Percentiles rank a stretch among this genome's conserved stretches.
Conservation (phyloP, 64 coral and sea anemone genomes). For the Acropora yongei region DNA sequence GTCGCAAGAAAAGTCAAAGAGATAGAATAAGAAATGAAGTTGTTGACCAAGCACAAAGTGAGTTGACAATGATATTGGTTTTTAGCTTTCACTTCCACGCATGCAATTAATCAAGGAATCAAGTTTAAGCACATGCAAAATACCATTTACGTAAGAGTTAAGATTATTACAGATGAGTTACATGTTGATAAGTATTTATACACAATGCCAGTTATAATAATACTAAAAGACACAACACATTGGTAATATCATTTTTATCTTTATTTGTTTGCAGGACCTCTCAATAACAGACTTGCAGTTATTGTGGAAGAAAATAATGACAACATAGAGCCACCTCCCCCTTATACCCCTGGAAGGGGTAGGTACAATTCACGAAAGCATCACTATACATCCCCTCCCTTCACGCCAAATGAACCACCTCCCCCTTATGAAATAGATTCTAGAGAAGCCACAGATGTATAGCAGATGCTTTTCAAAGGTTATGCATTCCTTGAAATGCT, state of each 20-base stretch:
- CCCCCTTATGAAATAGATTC: conserved; percentile 85
- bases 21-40: conserved; percentile 58
- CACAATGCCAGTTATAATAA: too few species aligned
- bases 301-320: conserved; percentile 79
- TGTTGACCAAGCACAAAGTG: conserved; percentile 55
- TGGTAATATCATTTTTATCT: background rate
- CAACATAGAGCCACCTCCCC: conserved; percentile 82
- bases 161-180: too few species aligned
- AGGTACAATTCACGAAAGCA: conserved; percentile 35
- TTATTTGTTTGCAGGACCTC: conserved; percentile 49
- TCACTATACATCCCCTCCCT: conserved; percentile 31
- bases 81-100: too few species aligned
- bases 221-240: too few species aligned
- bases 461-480: background rate
- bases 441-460: conserved; percentile 87
- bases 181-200: too few species aligned
- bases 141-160: too few species aligned
- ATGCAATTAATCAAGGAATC: too few species aligned
- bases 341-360: conserved; percentile 74
- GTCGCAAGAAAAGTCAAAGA: conserved; percentile 75
- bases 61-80: too few species aligned
- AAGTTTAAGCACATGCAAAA: too few species aligned
- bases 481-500: background rate
- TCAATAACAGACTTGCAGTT: conserved; percentile 74
- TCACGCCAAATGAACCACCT: conserved; percentile 88